Percentiles rank a stretch among this genome's conserved stretches.
phyloP scores from a whole-genome alignment of 2,113 vertebrate species.

The Anolis carolinensis region DNA sequence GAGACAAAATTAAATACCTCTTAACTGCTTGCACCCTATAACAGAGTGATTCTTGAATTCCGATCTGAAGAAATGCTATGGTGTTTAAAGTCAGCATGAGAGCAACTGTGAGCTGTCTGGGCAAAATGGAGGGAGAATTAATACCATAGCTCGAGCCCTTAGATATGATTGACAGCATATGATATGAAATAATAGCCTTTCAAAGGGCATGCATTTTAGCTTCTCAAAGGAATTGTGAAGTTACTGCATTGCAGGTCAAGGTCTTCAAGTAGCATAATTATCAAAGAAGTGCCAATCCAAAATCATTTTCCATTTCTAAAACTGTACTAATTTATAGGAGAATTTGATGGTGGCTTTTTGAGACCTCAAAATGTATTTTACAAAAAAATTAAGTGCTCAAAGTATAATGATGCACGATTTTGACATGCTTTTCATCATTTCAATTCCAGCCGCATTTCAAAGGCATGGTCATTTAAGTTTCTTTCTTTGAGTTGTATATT shows the following conservation, averaged over 20 bases:
- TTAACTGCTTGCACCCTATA: constrained; percentile 9
- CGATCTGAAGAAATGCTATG: constrained; percentile 17
- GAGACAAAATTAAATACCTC: constrained; percentile 16
- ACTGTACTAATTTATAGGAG: neutral
- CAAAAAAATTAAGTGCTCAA: constrained; percentile 5
- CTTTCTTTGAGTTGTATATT: constrained; percentile 20
- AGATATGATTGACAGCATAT: neutral
- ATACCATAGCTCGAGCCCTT: neutral
- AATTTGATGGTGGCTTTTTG: neutral
- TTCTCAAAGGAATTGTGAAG: constrained; percentile 27
- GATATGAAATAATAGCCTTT: constrained; percentile 10
- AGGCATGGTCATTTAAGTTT: constrained; percentile 29
- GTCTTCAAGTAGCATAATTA: constrained; percentile 26
- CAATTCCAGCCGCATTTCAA: constrained; percentile 1
- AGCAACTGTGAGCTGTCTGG: neutral
- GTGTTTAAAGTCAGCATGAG: constrained; percentile 11
- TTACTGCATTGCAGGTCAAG: neutral
- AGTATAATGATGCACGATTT: neutral
- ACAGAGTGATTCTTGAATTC: constrained; percentile 22
- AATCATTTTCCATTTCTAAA: neutral
- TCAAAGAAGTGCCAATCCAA: constrained; percentile 21
- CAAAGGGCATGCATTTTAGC: constrained; percentile 13
- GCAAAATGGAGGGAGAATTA: neutral
- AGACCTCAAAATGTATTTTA: neutral
- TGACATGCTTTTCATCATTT: neutral